phyloP scores from a whole-genome alignment of 2,797 vertebrate species.

The Helarctos malayanus region DNA sequence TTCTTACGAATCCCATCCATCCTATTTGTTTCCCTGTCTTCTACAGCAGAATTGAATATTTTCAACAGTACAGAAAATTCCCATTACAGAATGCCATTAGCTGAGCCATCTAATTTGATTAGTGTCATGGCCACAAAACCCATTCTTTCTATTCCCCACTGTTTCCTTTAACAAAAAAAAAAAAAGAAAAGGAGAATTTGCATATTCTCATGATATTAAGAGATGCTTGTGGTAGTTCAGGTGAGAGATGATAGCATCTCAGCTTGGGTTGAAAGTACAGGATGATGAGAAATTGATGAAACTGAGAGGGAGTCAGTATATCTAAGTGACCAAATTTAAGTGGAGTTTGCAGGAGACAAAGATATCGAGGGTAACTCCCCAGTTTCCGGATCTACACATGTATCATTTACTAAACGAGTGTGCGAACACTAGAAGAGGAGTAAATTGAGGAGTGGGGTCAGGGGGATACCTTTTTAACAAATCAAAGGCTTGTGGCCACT shows the following conservation, averaged over 20 bases:
- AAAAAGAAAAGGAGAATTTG: not conserved
- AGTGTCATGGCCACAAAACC: not conserved
- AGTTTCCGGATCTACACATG: not conserved
- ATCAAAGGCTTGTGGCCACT: not conserved
- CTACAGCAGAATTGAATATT: not conserved
- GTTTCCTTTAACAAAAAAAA: not conserved
- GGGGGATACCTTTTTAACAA: not conserved
- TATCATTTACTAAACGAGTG: not conserved
- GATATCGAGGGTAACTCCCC: not conserved
- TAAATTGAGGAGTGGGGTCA: not conserved
- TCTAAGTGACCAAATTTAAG: not conserved
- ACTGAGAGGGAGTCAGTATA: not conserved
- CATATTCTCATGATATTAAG: not conserved
- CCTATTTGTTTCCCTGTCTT: not conserved
- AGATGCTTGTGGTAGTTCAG: not conserved
- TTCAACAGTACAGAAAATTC: not conserved
- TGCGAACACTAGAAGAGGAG: not conserved
- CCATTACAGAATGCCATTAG: not conserved
- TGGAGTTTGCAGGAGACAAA: not conserved
- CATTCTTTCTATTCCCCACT: not conserved
- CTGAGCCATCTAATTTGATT: not conserved
- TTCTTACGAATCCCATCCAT: not conserved
- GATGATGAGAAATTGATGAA: not conserved
- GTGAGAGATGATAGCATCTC: not conserved
- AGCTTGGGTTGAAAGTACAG: not conserved